Percentiles rank a stretch among this genome's conserved stretches.
These are phyloP conservation scores for Euzophera pinguis DNA, from an alignment of 2,888 invertebrate species.

Conservation along the genomic window DNA sequence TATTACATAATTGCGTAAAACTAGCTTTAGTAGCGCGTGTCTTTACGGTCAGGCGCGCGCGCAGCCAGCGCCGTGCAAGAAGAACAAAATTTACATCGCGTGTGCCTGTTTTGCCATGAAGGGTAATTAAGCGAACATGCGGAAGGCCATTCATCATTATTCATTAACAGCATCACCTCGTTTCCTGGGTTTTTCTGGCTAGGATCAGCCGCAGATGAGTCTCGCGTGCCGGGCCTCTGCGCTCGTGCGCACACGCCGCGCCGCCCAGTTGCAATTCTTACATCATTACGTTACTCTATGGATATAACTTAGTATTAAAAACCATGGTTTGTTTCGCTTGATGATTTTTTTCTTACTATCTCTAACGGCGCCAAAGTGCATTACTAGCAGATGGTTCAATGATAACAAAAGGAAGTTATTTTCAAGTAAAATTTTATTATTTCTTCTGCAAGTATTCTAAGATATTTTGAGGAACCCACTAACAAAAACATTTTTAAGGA, in stretches of 20 bases:
- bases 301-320: constrained; percentile 20
- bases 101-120: constrained; percentile 23
- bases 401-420: background rate
- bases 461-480: too few relatives aligned
- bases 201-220: constrained; percentile 30
- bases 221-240: constrained; percentile 50
- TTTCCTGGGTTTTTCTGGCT: constrained; percentile 68
- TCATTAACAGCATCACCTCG: constrained; percentile 59
- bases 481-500: too few relatives aligned
- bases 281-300: constrained; percentile 55
- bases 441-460: too few relatives aligned
- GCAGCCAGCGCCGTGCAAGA: constrained; percentile 17
- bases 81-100: constrained; percentile 22
- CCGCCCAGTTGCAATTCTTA: constrained; percentile 38
- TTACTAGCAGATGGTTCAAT: background rate
- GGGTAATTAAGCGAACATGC: constrained; percentile 57
- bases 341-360: constrained; percentile 38
- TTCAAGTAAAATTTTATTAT: too few relatives aligned
- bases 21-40: constrained; percentile 38
- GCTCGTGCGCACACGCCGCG: constrained; percentile 51
- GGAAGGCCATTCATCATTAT: constrained; percentile 65
- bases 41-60: constrained; percentile 38
- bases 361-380: constrained; percentile 41
- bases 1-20: constrained; percentile 34
- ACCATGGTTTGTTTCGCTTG: constrained; percentile 41